Evolutionary conservation across 2,113 vertebrate species (phyloP), one percentile per base, ranked within the genome.

Genomic region (Ranitomeya variabilis): DNA sequence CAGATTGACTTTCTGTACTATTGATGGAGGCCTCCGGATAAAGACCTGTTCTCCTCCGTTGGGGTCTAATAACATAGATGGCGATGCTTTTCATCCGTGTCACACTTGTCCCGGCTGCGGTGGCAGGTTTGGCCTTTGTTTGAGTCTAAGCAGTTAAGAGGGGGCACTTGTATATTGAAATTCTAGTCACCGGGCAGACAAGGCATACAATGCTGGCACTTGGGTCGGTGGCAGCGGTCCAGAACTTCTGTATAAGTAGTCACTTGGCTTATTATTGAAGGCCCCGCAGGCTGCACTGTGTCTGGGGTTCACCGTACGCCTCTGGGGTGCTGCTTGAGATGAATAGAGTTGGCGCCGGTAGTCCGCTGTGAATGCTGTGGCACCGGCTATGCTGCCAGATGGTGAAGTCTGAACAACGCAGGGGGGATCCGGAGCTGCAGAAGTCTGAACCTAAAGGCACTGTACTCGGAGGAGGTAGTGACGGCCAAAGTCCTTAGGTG

Each of bases 241-340:
- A 78, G 76, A 19, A 52, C 54, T 78, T n/a, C 76, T 78, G 77
- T 80, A 55, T 80, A 80, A 74, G 71, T 45, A 74, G 71, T 74
- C 19, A 45, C 2, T 15, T 7, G 16, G 45, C 26, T 71, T 18
- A 74, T 37, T 16, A 74, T 37, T 31, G 71, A 37, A 45, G 71
- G 14, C 71, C 37, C 15, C 15, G n/a, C 71, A 19, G 71, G 31
- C 71, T 45, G 6, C 31, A 1, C 23, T 31, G 26, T 64, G 67
- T 71, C 26, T 31, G 14, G 64, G 21, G 21, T 67, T 67, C 64
- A 23, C 67, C 23, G 4, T 26, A 31, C 67, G 14, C 8, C 67
- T 71, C 12, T 37, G 69, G 37, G 69, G 26, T 37, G 69, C 69
- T 31, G 31, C 26, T 37, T 18, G 15, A 73, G 12, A 2, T 57